Evolutionary conservation across 1,140 invertebrate genomes (phyloP).

Genomic region (Drosophila truncata): DNA sequence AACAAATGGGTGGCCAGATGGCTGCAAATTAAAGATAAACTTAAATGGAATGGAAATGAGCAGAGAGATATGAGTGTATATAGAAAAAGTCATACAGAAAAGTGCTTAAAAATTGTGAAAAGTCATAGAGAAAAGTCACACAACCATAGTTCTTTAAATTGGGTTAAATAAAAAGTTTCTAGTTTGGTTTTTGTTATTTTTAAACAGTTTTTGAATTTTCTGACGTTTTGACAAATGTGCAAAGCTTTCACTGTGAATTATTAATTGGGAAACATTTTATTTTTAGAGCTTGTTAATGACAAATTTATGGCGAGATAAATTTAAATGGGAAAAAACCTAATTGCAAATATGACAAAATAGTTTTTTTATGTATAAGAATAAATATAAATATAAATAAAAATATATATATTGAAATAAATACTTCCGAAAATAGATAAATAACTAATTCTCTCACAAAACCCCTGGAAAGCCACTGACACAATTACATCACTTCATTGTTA

Average conservation of each 20-base stretch:
- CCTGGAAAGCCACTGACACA: neutral
- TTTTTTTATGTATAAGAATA: neutral
- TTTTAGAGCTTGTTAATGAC: slow-evolving; percentile 10
- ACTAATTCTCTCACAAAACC: neutral
- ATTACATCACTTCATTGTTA: slow-evolving; percentile 30
- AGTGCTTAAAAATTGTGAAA: neutral
- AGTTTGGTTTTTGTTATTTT: slow-evolving; percentile 4
- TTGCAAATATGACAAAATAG: too few species aligned
- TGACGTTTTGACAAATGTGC: slow-evolving; percentile 10
- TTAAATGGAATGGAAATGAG: neutral
- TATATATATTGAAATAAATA: neutral
- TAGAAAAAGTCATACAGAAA: neutral
- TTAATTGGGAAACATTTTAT: slow-evolving; percentile 7
- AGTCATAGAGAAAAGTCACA: neutral
- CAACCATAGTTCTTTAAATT: neutral
- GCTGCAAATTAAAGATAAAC: slow-evolving; percentile 17
- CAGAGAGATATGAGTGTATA: neutral
- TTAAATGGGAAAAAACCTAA: neutral
- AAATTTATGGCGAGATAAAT: neutral
- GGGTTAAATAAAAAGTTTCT: neutral
- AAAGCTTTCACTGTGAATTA: neutral
- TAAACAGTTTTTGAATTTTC: neutral
- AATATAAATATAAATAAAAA: neutral
- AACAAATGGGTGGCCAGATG: slow-evolving; percentile 26
- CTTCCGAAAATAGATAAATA: neutral